Base-by-base conservation (phyloP, 92 coral and sea anemone genomes). In the Zoanthus solanderi region DNA sequence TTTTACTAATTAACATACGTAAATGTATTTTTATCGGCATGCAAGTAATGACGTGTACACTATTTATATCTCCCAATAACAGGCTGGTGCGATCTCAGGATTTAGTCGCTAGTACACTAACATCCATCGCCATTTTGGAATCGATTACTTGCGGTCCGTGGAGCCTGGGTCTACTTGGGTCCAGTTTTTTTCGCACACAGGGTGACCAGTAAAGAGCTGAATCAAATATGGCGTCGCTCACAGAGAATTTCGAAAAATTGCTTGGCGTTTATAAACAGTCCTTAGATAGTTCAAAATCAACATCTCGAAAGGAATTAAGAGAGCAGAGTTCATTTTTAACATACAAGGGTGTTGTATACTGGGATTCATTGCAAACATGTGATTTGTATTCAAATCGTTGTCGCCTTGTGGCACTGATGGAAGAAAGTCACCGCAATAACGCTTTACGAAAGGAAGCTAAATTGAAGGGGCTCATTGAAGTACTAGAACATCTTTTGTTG, bases 401-500 rank as follows among this genome's bases (percentile, higher is more conserved):
- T 82, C 76, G 58, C 37, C 86, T 82, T 82, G n/a, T 34, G 32
- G 76, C 66, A 8, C 28, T 82, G 75, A 66, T 34, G 58, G 57
- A 42, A 15, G 78, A 83, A 83, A 34, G 87, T 83, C 28, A 83
- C 15, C 29, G 45, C 18, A 83, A 66, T 23, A 83, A 2, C n/a
- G 78, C 87, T 83, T 63, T 42, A 50, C 18, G 16, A 31, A 83
- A 68, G 71, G 63, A 7, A 42, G 76, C 57, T 52, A 83, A 83
- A 69, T 14, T 83, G 34, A 69, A 83, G 42, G 87, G 77, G 45
- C 87, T 46, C 42, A 69, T 83, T 83, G 87, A 83, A 71, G 87
- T 83, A 34, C 18, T 83, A 52, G 79, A 83, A 83, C 87, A 83
- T 53, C 87, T 67, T 83, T 76, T 32, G 63, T 50, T 31, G 44